Conservation (phyloP, 1,140 invertebrate species). For the Drosophila kikkawai region DNA sequence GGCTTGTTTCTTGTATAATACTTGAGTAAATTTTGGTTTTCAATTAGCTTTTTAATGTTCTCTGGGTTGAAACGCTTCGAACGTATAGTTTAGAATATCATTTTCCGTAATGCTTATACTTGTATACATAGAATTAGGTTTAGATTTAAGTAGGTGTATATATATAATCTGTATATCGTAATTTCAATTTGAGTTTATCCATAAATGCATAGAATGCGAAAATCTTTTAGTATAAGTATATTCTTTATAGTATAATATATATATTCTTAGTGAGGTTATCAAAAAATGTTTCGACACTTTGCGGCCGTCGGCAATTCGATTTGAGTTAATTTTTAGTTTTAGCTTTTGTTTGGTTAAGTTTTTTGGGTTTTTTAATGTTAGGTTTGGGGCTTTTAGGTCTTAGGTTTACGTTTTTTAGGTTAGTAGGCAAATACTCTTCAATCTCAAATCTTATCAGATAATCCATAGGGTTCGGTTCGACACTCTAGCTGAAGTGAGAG, state of each 20-base stretch:
- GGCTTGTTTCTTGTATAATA: slow-evolving; percentile 59
- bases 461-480: slow-evolving; percentile 17
- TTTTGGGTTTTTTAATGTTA: not conserved
- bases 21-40: slow-evolving; percentile 68
- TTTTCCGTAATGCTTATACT: slow-evolving; percentile 48
- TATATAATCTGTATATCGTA: slow-evolving; percentile 73
- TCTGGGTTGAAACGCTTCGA: slow-evolving; percentile 72
- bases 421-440: slow-evolving; percentile 25
- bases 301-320: slow-evolving; percentile 34
- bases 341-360: slow-evolving; percentile 18
- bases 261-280: slow-evolving; percentile 60
- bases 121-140: slow-evolving; percentile 54
- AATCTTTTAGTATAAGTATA: slow-evolving; percentile 56
- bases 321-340: slow-evolving; percentile 32
- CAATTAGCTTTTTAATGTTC: slow-evolving; percentile 42
- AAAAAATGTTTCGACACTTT: slow-evolving; percentile 47
- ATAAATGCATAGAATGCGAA: slow-evolving; percentile 79
- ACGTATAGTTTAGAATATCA: slow-evolving; percentile 81
- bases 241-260: slow-evolving; percentile 26
- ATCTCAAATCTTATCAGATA: slow-evolving; percentile 38
- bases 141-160: slow-evolving; percentile 59
- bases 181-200: slow-evolving; percentile 53
- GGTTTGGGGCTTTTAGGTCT: not conserved
- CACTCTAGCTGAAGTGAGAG: slow-evolving; percentile 44
- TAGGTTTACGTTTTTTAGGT: slow-evolving; percentile 9